phyloP scores from a whole-genome alignment of 1,140 invertebrate species.

The Drosophila gunungcola region DNA sequence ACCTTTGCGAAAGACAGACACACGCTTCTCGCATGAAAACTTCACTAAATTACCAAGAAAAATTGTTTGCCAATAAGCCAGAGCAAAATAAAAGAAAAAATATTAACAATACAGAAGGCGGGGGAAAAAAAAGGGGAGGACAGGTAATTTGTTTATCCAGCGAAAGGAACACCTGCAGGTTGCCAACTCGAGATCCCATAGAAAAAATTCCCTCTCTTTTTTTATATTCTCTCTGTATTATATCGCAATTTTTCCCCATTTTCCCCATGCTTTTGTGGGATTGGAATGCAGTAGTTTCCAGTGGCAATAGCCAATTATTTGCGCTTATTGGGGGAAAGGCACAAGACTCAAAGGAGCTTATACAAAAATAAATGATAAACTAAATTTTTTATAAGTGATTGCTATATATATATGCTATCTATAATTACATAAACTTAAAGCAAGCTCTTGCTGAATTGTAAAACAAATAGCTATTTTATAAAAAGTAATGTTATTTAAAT shows the following conservation, averaged over 20 bases:
- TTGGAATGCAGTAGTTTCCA: constrained; percentile 43
- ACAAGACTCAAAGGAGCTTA: constrained; percentile 14
- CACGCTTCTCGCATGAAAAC: constrained; percentile 54
- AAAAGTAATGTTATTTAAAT: too few relatives aligned
- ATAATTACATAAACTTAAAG: too few relatives aligned
- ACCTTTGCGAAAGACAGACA: constrained; percentile 46
- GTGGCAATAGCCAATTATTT: constrained; percentile 32
- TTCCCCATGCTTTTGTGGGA: neutral
- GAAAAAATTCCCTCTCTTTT: constrained; percentile 11
- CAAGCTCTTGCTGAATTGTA: too few relatives aligned
- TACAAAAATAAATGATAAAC: neutral
- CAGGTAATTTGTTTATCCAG: constrained; percentile 53
- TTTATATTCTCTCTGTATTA: neutral
- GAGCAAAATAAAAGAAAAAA: constrained; percentile 19
- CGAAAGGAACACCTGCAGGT: constrained; percentile 69
- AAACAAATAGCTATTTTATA: too few relatives aligned
- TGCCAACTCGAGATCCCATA: constrained; percentile 26
- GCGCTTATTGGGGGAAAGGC: constrained; percentile 5
- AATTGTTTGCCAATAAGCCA: constrained; percentile 67
- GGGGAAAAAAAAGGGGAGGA: constrained; percentile 7
- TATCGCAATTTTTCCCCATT: constrained; percentile 15
- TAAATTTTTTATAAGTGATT: too few relatives aligned
- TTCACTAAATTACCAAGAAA: constrained; percentile 71
- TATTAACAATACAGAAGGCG: constrained; percentile 39
- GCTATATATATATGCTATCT: too few relatives aligned